Evolutionary conservation across 2,113 vertebrate genomes (phyloP), one percentile per base, ranked within the genome.

Genomic region (Camelus bactrianus): DNA sequence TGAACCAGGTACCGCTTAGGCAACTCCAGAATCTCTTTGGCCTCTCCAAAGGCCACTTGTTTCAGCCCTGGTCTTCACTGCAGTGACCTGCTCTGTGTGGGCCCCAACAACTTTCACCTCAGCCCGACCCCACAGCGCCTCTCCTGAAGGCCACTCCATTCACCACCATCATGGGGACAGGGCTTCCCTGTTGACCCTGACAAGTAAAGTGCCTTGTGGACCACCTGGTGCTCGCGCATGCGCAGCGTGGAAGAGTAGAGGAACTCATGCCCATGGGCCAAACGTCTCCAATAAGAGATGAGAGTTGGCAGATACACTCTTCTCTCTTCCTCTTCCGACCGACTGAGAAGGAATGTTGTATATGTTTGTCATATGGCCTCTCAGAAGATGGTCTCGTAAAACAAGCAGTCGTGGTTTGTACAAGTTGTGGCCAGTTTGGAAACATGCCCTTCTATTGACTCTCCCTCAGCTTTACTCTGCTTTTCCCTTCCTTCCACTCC

Each of bases 211-310:
- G 22, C 60, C 67, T 35, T 3, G 0, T 0, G 14, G 50, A 50
- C 76, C 52, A 42, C 46, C 50, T 46, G 26, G 75, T 28, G 35
- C 22, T 79, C 84, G 10, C 0, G 2, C 3, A 2, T 5, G 12
- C 1, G 0, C 38, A 28, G 0, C 0, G 17, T 11, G 16, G 38
- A 48, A 26, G 65, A 38, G 26, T 32, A 17, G 14, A 79, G 76
- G 8, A 3, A 38, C 3, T 13, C 17, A 11, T 9, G 32, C 56
- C 14, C 2, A 0, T 16, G 56, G 86, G 42, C 52, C 86, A 42
- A n/a, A 9, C 2, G 28, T 54, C 69, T 80, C 15, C 16, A 4
- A 15, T 1, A 35, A 30, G 15, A 79, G 38, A 38, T 13, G 8
- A 42, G 28, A 77, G 6, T 17, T 7, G 3, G 19, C 50, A 48